A percentile compares a stretch with the other conserved stretches of the same genome.
phyloP scores from a whole-genome alignment of 2,113 vertebrate species.

The Xenus cinereus region DNA sequence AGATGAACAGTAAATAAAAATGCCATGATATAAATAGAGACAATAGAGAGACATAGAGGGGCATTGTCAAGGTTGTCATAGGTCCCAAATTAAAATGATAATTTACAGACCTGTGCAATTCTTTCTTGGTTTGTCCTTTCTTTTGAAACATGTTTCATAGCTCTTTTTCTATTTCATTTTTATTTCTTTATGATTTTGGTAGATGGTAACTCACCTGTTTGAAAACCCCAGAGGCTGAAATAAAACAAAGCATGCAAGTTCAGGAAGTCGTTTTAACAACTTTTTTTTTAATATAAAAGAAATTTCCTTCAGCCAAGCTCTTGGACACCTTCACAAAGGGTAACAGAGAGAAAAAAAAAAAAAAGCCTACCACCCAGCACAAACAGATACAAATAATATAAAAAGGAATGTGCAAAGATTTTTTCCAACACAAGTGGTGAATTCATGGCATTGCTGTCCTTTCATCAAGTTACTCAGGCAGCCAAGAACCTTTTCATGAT shows the following conservation, averaged over 20 bases:
- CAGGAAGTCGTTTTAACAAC: conserved; percentile 37
- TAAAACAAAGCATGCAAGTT: conserved; percentile 62
- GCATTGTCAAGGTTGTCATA: conserved; percentile 40
- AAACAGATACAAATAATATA: conserved; percentile 27
- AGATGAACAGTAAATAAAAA: conserved; percentile 62
- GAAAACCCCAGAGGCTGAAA: conserved; percentile 51
- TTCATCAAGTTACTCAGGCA: neutral
- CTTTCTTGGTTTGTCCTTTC: conserved; percentile 8
- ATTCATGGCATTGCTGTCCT: neutral
- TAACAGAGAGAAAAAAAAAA: neutral
- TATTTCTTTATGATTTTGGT: conserved; percentile 52
- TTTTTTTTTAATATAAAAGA: conserved; percentile 54
- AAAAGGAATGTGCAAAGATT: neutral
- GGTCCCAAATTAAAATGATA: conserved; percentile 48
- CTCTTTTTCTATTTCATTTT: conserved; percentile 34
- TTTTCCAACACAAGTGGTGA: neutral
- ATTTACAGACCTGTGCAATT: neutral
- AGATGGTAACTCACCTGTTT: conserved; percentile 50
- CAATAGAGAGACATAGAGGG: conserved; percentile 15
- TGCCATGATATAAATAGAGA: conserved; percentile 31
- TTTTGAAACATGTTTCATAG: conserved; percentile 28
- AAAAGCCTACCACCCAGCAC: neutral
- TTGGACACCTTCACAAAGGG: neutral
- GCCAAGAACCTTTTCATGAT: neutral
- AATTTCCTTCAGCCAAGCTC: conserved; percentile 38